Conservation (phyloP, 1,140 invertebrate species). For the Cydia amplana region DNA sequence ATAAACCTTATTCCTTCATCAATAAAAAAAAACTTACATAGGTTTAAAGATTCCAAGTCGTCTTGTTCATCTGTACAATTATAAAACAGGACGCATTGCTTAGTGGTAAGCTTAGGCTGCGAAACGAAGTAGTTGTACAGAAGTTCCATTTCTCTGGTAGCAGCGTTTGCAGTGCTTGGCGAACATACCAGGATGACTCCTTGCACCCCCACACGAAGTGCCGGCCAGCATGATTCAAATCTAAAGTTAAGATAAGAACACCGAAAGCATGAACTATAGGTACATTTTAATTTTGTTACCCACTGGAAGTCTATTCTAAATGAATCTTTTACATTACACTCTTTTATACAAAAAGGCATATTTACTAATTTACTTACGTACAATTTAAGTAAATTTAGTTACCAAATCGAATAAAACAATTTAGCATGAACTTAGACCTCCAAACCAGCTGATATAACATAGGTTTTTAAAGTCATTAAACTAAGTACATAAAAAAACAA, state of each 20-base stretch:
- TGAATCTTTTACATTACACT: too few species aligned
- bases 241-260: conserved; percentile 73
- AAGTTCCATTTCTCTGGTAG: conserved; percentile 84
- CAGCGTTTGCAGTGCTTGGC: conserved; percentile 79
- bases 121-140: conserved; percentile 88
- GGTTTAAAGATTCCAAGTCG: conserved; percentile 64
- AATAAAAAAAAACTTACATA: conserved; percentile 59
- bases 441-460: too few species aligned
- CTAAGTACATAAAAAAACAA: too few species aligned
- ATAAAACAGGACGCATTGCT: conserved; percentile 82
- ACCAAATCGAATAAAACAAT: too few species aligned
- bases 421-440: too few species aligned
- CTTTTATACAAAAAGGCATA: too few species aligned
- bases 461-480: too few species aligned
- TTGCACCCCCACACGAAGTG: conserved; percentile 84
- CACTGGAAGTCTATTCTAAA: too few species aligned
- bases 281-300: neutral
- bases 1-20: neutral
- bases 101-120: conserved; percentile 79
- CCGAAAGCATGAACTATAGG: neutral
- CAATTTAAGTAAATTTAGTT: too few species aligned
- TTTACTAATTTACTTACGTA: too few species aligned
- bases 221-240: conserved; percentile 89
- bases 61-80: conserved; percentile 76
- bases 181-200: conserved; percentile 88